Conservation (phyloP, 2,888 invertebrate genomes). For the Steinernema scapterisci region DNA sequence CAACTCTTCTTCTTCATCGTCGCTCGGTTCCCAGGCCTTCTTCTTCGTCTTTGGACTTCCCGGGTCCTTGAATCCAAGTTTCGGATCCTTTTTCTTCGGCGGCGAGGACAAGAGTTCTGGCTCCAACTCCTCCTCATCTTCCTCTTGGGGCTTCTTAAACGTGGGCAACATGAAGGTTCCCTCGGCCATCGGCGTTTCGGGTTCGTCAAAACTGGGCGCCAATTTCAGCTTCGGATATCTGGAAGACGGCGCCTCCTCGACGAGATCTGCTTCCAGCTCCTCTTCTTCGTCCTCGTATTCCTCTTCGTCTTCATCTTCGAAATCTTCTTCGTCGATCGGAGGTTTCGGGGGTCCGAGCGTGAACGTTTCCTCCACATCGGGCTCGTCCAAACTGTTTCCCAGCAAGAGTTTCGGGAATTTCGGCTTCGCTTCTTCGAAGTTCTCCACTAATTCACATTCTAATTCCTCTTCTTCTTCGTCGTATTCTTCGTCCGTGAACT, state of each 20-base stretch:
- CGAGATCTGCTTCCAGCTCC: slow-evolving; percentile 34
- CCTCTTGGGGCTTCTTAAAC: slow-evolving; percentile 18
- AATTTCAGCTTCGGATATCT: slow-evolving; percentile 40
- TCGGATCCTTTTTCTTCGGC: slow-evolving; percentile 31
- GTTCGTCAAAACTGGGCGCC: slow-evolving; percentile 42
- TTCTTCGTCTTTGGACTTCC: slow-evolving; percentile 41
- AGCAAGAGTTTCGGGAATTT: slow-evolving; percentile 10
- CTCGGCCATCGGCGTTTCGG: slow-evolving; percentile 3
- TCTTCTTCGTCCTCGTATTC: slow-evolving; percentile 31
- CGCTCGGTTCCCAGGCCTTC: slow-evolving; percentile 16
- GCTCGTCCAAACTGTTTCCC: not conserved
- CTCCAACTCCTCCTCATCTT: slow-evolving; percentile 39
- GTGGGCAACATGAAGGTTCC: slow-evolving; percentile 6
- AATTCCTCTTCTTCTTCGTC: slow-evolving; percentile 39
- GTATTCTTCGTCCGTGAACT: slow-evolving; percentile 28
- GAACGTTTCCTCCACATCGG: slow-evolving; percentile 33
- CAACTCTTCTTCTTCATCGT: slow-evolving; percentile 5
- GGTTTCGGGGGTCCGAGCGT: slow-evolving; percentile 11
- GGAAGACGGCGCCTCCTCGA: slow-evolving; percentile 41
- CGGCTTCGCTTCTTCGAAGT: not conserved
- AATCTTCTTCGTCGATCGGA: slow-evolving; percentile 42
- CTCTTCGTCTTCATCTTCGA: slow-evolving; percentile 36
- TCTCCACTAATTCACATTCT: slow-evolving; percentile 13
- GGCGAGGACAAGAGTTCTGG: not conserved
- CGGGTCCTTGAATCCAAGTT: slow-evolving; percentile 29